Conservation (phyloP, 2,888 invertebrate species). For the Scrobipalpa costella region DNA sequence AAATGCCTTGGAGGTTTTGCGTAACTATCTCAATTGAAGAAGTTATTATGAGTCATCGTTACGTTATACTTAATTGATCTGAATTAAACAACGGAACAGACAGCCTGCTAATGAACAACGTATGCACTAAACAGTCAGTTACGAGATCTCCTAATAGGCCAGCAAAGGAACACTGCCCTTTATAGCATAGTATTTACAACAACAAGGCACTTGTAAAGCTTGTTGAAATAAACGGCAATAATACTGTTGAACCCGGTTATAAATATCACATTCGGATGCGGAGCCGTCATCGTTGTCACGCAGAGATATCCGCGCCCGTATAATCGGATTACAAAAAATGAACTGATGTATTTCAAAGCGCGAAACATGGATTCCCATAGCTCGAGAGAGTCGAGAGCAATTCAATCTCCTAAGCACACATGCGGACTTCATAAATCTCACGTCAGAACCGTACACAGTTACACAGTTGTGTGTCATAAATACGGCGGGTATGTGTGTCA, state of each 20-base stretch:
- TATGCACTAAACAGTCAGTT: constrained; percentile 42
- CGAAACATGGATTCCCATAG: constrained; percentile 52
- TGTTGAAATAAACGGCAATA: not conserved
- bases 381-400: constrained; percentile 64
- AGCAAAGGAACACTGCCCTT: not conserved
- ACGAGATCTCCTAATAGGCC: constrained; percentile 26
- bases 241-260: not conserved
- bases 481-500: constrained; percentile 74
- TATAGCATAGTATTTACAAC: not conserved
- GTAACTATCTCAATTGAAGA: not conserved
- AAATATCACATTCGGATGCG: constrained; percentile 8
- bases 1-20: not conserved
- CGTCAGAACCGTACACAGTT: constrained; percentile 57
- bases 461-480: constrained; percentile 68
- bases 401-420: constrained; percentile 71
- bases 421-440: constrained; percentile 77
- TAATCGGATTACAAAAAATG: constrained; percentile 45
- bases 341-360: constrained; percentile 43
- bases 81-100: constrained; percentile 53
- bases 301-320: constrained; percentile 31
- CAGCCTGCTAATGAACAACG: constrained; percentile 44
- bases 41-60: constrained; percentile 9
- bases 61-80: constrained; percentile 48
- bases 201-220: not conserved
- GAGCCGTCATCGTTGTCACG: constrained; percentile 23